Evolutionary conservation across 2,797 vertebrate genomes (phyloP).

Genomic region (Pristis pectinata): DNA sequence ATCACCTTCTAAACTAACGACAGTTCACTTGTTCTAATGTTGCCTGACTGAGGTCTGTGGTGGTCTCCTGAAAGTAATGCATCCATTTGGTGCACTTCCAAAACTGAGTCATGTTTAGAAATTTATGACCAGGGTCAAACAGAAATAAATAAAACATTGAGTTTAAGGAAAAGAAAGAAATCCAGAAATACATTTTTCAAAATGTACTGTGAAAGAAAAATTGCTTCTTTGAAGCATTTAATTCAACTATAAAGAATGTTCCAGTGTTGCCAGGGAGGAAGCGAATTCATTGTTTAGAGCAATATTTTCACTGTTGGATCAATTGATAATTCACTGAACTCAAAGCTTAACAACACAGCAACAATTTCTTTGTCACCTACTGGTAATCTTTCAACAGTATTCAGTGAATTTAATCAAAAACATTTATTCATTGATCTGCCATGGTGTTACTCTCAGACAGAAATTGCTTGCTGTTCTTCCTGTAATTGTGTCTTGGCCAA

Average conservation of each 20-base stretch:
- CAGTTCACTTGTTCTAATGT: not conserved
- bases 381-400: not conserved
- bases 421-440: not conserved
- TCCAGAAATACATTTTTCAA: not conserved
- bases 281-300: not conserved
- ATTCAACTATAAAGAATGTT: not conserved
- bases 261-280: not conserved
- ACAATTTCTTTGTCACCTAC: not conserved
- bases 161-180: not conserved
- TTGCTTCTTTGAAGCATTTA: not conserved
- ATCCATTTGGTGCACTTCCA: not conserved
- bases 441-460: not conserved
- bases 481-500: not conserved
- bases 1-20: not conserved
- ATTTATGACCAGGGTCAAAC: not conserved
- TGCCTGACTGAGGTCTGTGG: not conserved
- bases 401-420: not conserved
- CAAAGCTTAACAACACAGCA: conserved; percentile 3
- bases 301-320: not conserved
- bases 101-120: not conserved
- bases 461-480: not conserved
- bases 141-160: not conserved
- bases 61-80: not conserved
- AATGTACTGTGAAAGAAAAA: not conserved
- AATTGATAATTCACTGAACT: conserved; percentile 22